Percentiles rank a stretch among this genome's conserved stretches.
Conservation (phyloP, 2,113 vertebrate species). For the Hippocampus guttulatus region DNA sequence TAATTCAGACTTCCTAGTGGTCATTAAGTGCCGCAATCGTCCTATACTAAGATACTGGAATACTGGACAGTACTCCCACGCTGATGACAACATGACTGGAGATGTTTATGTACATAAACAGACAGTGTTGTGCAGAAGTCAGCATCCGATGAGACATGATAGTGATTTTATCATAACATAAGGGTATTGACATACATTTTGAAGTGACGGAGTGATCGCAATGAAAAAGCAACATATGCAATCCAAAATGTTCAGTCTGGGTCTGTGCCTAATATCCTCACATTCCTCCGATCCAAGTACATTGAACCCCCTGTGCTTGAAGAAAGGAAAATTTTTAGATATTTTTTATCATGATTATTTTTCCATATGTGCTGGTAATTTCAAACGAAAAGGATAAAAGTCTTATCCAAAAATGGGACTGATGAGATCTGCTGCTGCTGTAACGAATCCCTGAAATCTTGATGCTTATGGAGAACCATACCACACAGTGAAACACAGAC, state of each 20-base stretch:
- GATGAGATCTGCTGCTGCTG: slow-evolving; percentile 30
- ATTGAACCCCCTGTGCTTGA: not conserved
- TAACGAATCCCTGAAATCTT: slow-evolving; percentile 13
- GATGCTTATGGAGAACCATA: slow-evolving; percentile 26
- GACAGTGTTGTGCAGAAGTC: too few species aligned
- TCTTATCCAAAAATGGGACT: slow-evolving; percentile 20
- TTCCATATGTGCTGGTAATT: slow-evolving; percentile 1
- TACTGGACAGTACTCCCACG: not conserved
- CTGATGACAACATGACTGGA: not conserved
- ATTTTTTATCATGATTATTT: not conserved
- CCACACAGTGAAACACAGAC: slow-evolving; percentile 53
- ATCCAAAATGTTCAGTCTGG: not conserved
- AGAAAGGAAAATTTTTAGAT: not conserved
- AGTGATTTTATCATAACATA: not conserved
- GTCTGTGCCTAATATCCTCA: not conserved
- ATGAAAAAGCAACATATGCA: too few species aligned
- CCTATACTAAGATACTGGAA: not conserved
- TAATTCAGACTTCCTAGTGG: not conserved
- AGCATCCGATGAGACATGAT: not conserved
- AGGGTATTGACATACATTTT: too few species aligned
- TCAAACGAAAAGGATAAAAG: slow-evolving; percentile 22
- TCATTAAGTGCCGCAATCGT: not conserved
- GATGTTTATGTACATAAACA: not conserved
- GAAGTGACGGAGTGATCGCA: too few species aligned
- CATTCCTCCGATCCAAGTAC: not conserved